Percentiles rank a stretch among this genome's conserved stretches.
phyloP scores from a whole-genome alignment of 2,113 vertebrate species.

The Microtus oregoni region DNA sequence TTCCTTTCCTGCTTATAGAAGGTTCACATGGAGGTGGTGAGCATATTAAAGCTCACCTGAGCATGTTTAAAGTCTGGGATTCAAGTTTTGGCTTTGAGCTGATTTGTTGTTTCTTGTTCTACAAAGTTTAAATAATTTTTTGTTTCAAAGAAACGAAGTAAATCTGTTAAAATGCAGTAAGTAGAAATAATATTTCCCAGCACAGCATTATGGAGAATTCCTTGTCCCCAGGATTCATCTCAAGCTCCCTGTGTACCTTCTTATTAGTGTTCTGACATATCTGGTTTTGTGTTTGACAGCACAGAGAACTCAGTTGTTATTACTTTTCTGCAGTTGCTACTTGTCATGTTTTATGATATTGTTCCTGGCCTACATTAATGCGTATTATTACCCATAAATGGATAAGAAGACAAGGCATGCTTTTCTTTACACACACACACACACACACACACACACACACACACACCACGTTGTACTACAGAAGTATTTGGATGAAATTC shows the following conservation, averaged over 20 bases:
- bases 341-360: background rate
- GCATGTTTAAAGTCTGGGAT: background rate
- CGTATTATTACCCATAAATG: conserved; percentile 11
- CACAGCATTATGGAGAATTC: background rate
- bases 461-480: background rate
- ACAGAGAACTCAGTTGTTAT: background rate
- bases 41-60: background rate
- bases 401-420: background rate
- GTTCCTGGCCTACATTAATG: background rate
- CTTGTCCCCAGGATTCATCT: background rate
- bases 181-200: background rate
- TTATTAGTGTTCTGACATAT: background rate
- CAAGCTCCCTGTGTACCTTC: rapidly evolving
- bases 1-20: background rate
- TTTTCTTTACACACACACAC: background rate
- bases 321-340: background rate
- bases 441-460: background rate
- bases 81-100: background rate
- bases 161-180: background rate
- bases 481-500: background rate
- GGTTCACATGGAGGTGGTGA: background rate
- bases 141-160: background rate
- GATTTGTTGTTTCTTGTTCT: background rate
- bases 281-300: background rate
- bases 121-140: background rate